phyloP scores from a whole-genome alignment of 1,140 invertebrate genomes.

The Drosophila asahinai region DNA sequence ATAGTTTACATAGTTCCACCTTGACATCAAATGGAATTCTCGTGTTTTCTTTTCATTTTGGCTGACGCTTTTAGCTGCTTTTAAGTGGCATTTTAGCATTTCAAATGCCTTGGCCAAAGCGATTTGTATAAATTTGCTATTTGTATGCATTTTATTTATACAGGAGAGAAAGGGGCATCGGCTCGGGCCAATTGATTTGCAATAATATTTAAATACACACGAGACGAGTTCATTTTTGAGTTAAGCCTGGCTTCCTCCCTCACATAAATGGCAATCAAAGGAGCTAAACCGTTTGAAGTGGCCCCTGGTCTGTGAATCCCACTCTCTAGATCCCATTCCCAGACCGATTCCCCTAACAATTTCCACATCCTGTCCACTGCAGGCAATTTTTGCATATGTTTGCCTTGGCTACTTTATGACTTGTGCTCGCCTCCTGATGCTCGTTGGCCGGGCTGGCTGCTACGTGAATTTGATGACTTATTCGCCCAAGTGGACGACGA shows the following conservation, averaged over 20 bases:
- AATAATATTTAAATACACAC: constrained; percentile 80
- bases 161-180: neutral
- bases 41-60: constrained; percentile 85
- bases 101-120: constrained; percentile 63
- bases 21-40: constrained; percentile 82
- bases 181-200: constrained; percentile 73
- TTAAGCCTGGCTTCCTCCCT: constrained; percentile 40
- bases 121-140: constrained; percentile 84
- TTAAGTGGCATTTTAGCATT: constrained; percentile 84
- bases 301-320: constrained; percentile 27
- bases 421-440: constrained; percentile 39
- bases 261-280: constrained; percentile 60
- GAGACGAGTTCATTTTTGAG: constrained; percentile 61
- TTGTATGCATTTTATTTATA: constrained; percentile 81
- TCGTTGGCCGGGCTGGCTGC: constrained; percentile 28
- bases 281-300: constrained; percentile 62
- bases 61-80: constrained; percentile 67
- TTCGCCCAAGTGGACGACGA: constrained; percentile 70
- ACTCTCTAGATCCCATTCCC: constrained; percentile 1
- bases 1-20: constrained; percentile 82
- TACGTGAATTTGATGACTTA: constrained; percentile 83
- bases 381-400: constrained; percentile 80
- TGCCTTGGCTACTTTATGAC: constrained; percentile 61
- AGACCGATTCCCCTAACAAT: constrained; percentile 22
- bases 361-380: constrained; percentile 45